Evolutionary conservation across 1,140 invertebrate species (phyloP), one percentile per base, ranked within the genome.

Genomic region (Euwallacea fornicatus): DNA sequence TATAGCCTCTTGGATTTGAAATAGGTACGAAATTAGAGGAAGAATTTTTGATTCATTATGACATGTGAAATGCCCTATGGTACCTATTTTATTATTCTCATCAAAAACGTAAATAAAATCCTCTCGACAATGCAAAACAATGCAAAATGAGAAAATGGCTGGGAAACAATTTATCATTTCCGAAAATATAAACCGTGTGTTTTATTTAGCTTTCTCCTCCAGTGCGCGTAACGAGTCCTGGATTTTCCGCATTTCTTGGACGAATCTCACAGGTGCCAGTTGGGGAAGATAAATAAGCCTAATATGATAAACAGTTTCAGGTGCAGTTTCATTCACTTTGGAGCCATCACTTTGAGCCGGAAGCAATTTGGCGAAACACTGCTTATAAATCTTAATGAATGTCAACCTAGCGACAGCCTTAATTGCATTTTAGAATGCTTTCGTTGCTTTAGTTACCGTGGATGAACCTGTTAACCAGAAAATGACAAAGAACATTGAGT

Each of bases 251-350:
- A 41, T 61, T 61, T 61, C 59, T 61, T 61, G 3, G 55, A 7
- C 42, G 21, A 61, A 61, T 61, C 42, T 61, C 59, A 61, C 59
- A 61, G 59, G 59, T 61, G 59, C 59, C 21, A 61, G 15, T n/a
- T 11, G 21, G 42, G 59, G 42, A 61, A 61, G 21, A 61, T 61
- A 61, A 61, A 42, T 42, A 61, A 61, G 7, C 11, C 59, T 61
- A 61, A 61, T 42, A 61, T 61, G 59, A 61, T 61, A 61, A 61
- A 61, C 59, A 61, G 59, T 33, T 33, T 33, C 4, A 10, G 13
- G 7, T 58, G 55, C 55, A 58, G 10, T 58, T 58, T 58, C 55
- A 33, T 58, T 58, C 55, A 58, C n/a, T 58, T 58, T 58, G 6
- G 3, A 7, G 55, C 21, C 21, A 58, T 58, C 55, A 58, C n/a